These are phyloP conservation scores for Perca flavescens DNA, from an alignment of 2,113 vertebrate species.

Conservation along the genomic window DNA sequence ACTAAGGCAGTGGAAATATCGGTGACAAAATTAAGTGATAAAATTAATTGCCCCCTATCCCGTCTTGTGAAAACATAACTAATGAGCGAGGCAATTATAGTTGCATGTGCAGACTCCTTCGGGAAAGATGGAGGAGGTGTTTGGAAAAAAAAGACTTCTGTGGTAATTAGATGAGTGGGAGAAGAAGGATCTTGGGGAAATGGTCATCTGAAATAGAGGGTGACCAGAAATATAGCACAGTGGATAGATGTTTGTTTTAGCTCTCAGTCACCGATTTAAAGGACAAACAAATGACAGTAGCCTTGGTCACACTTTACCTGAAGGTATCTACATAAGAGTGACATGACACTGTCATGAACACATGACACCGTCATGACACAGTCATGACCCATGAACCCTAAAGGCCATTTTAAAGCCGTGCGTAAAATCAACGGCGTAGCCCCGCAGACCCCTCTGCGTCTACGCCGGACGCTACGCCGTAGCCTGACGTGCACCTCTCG, in stretches of 20 bases:
- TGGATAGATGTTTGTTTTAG: constrained; percentile 68
- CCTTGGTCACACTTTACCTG: constrained; percentile 3
- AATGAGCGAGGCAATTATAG: constrained; percentile 89
- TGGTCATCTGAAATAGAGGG: constrained; percentile 72
- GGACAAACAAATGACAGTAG: constrained; percentile 64
- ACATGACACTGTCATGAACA: too few species aligned
- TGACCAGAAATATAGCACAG: constrained; percentile 55
- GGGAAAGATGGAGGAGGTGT: constrained; percentile 80
- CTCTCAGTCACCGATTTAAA: constrained; percentile 46
- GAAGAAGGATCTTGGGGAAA: constrained; percentile 75
- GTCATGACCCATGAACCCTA: too few species aligned
- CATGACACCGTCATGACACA: too few species aligned
- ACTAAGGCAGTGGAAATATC: constrained; percentile 77
- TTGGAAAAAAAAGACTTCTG: constrained; percentile 78
- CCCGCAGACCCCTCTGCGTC: too few species aligned
- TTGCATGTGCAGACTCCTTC: constrained; percentile 84
- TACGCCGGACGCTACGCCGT: too few species aligned
- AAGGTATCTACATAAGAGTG: too few species aligned
- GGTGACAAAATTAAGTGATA: constrained; percentile 89
- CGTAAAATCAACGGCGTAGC: too few species aligned
- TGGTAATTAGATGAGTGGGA: constrained; percentile 81
- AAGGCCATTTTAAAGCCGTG: too few species aligned
- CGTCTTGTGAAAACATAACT: constrained; percentile 87
- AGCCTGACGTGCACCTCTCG: too few species aligned
- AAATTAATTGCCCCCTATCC: constrained; percentile 87